phyloP scores from a whole-genome alignment of 2,888 invertebrate species.

The Lasioglossum malachurum region DNA sequence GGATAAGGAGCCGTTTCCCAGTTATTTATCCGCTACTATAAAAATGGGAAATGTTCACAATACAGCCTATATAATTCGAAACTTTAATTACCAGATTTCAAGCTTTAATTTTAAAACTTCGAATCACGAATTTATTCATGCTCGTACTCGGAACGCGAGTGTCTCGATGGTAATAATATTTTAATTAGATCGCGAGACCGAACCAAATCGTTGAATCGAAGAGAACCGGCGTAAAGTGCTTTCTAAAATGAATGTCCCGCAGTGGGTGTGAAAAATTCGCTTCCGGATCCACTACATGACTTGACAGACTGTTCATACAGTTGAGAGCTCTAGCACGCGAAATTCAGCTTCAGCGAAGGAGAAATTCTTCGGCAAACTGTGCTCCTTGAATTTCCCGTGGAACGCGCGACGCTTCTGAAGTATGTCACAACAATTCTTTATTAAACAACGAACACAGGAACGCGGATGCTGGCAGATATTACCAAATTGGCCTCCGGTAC shows the following conservation, averaged over 20 bases:
- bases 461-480: slow-evolving; percentile 21
- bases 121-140: background rate
- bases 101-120: background rate
- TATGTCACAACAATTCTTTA: slow-evolving; percentile 1
- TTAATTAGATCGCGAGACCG: background rate
- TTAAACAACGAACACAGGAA: slow-evolving; percentile 1
- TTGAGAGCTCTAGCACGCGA: background rate
- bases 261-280: background rate
- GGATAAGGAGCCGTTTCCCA: background rate
- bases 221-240: background rate
- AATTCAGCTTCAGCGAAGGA: background rate
- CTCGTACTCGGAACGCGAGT: background rate
- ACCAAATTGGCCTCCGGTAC: slow-evolving; percentile 36
- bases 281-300: background rate
- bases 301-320: slow-evolving; percentile 8
- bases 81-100: background rate
- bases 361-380: slow-evolving; percentile 17
- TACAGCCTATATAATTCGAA: too few species aligned
- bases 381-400: slow-evolving; percentile 20
- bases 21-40: background rate
- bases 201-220: background rate
- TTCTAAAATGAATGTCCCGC: background rate
- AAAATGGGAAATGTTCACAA: background rate
- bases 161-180: background rate
- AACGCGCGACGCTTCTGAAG: background rate